Evolutionary conservation across 1,140 invertebrate genomes (phyloP).

Genomic region (Battus philenor): DNA sequence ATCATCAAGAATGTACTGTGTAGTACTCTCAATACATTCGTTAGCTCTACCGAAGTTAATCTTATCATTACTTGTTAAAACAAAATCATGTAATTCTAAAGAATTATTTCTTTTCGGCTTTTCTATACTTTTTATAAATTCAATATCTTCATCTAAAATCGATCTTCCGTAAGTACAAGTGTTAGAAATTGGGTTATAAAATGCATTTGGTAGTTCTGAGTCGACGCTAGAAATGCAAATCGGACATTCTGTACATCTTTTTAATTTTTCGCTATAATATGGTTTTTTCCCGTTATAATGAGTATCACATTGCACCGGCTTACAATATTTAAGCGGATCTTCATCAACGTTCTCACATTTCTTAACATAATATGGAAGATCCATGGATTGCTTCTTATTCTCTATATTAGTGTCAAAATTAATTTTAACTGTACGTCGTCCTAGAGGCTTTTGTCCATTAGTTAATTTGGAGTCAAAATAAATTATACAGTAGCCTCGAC

Average conservation of each 20-base stretch:
- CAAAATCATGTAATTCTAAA: conserved; percentile 31
- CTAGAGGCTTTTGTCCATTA: conserved; percentile 21
- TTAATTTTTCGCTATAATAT: conserved; percentile 52
- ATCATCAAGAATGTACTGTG: too few relatives aligned
- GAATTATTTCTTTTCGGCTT: conserved; percentile 19
- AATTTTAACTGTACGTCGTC: conserved; percentile 42
- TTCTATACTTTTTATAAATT: conserved; percentile 32
- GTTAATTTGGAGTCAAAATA: conserved; percentile 40
- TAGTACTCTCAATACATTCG: too few relatives aligned
- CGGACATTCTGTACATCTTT: conserved; percentile 63
- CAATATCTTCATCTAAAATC: conserved; percentile 37
- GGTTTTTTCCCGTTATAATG: conserved; percentile 71
- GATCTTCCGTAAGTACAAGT: conserved; percentile 31
- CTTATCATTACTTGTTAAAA: conserved; percentile 3
- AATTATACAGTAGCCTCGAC: conserved; percentile 42
- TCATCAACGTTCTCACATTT: conserved; percentile 63
- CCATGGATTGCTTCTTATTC: conserved; percentile 20
- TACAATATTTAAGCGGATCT: conserved; percentile 73
- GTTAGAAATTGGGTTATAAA: conserved; percentile 49
- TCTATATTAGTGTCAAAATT: conserved; percentile 42
- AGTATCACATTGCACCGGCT: conserved; percentile 72
- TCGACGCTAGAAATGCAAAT: conserved; percentile 48
- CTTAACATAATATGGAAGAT: conserved; percentile 29
- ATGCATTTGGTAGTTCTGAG: conserved; percentile 42
- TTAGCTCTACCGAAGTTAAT: not conserved